Base-by-base conservation (phyloP, 2,113 vertebrate genomes). In the Galemys pyrenaicus region DNA sequence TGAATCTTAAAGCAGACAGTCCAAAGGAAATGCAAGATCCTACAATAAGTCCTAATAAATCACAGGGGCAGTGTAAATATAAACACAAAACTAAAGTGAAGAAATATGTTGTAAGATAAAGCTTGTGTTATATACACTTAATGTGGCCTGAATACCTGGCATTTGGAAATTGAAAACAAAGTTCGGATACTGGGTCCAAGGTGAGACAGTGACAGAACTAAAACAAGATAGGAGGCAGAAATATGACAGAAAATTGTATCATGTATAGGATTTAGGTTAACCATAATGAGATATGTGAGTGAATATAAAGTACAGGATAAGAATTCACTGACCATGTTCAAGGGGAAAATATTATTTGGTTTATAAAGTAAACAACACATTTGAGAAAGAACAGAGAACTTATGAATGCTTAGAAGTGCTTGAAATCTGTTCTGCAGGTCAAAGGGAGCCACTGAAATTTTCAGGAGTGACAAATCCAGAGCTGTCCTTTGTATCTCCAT, bases 1-100 rank as follows among this genome's bases (percentile, higher is more conserved):
- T 78, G 6, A 84, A 91, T 46, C 44, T 78, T 86, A 96, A 97
- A 84, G 35, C 9, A 44, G 32, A 89, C 37, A 92, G 13, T 5
- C 35, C 39, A 35, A 94, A 95, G 35, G 88, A 77, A 78, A 93
- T 35, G 7, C 51, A 81, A 12, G 44, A 41, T 89, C 39, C 85
- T 7, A 30, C 6, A 58, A 28, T 58, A 95, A 81, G 39, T 26
- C 26, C 30, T 92, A 56, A 49, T 3, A n/a, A 6, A 79, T 87
- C 44, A 58, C 26, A 73, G 32, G 28, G 68, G 9, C 37, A n/a
- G 19, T 35, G 2, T 87, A 87, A 87, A 92, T 44, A 81, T 20
- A 84, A 80, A 71, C 20, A 83, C n/a, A 83, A 58, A 56, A 46
- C 16, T 60, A 85, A n/a, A 62, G 17, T 41, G 30, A 62, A 22